A percentile compares a stretch with the other conserved stretches of the same genome.
phyloP scores from a whole-genome alignment of 2,797 vertebrate genomes.

The Prionace glauca region DNA sequence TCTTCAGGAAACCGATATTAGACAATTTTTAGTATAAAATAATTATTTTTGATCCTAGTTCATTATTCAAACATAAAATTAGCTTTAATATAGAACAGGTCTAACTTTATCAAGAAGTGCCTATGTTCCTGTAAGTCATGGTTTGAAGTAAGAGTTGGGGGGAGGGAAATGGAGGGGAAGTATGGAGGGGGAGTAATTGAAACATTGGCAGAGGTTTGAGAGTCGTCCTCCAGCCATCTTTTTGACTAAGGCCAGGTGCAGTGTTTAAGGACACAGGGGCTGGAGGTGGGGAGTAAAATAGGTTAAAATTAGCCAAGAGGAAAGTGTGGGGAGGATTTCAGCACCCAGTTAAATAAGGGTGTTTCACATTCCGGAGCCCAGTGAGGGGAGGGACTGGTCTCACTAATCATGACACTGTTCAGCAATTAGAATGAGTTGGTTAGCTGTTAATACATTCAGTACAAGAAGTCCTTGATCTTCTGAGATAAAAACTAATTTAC shows the following conservation, averaged over 20 bases:
- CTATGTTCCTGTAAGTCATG: neutral
- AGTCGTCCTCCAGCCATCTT: neutral
- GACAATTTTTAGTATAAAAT: neutral
- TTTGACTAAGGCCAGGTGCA: neutral
- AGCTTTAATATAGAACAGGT: neutral
- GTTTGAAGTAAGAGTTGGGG: neutral
- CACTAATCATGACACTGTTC: neutral
- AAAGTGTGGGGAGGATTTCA: neutral
- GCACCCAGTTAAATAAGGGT: neutral
- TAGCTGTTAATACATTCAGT: neutral
- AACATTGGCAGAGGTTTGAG: neutral
- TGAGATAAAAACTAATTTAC: neutral
- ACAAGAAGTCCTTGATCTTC: slow-evolving; percentile 13
- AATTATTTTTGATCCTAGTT: neutral
- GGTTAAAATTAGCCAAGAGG: neutral
- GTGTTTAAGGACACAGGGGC: neutral
- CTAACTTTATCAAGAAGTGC: neutral
- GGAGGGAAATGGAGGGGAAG: neutral
- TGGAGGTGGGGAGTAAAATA: neutral
- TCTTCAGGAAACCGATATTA: neutral
- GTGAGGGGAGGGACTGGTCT: too few relatives aligned
- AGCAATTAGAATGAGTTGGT: neutral
- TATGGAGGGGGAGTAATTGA: neutral
- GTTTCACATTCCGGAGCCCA: neutral
- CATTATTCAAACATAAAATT: neutral